These are phyloP conservation scores for Pseudomyrmex dendroicus DNA, from an alignment of 1,140 invertebrate genomes.

Conservation along the genomic window DNA sequence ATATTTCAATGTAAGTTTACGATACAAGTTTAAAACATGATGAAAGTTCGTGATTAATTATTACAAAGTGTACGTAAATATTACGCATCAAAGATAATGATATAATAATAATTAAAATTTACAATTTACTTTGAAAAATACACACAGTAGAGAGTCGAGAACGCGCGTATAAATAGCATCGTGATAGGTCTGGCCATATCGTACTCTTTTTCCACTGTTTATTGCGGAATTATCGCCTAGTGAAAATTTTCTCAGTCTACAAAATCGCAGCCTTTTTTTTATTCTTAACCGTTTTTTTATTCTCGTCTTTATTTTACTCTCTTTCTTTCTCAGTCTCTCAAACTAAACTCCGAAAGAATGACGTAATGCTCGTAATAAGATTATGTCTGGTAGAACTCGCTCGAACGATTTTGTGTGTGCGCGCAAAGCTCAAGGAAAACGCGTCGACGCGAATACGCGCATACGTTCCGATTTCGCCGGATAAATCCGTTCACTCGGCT, in stretches of 20 bases:
- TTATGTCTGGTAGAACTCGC: not conserved
- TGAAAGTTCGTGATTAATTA: too few relatives aligned
- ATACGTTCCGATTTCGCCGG: constrained; percentile 33
- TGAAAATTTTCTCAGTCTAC: not conserved
- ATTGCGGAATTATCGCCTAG: too few relatives aligned
- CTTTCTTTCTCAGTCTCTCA: constrained; percentile 6
- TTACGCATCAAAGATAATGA: too few relatives aligned
- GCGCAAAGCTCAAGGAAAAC: not conserved
- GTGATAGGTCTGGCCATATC: too few relatives aligned
- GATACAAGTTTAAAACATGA: too few relatives aligned
- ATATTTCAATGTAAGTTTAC: too few relatives aligned
- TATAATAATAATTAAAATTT: too few relatives aligned
- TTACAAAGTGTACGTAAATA: too few relatives aligned
- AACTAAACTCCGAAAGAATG: constrained; percentile 16
- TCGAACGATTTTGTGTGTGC: not conserved
- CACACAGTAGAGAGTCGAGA: too few relatives aligned
- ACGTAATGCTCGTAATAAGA: constrained; percentile 23
- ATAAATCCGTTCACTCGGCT: constrained; percentile 55
- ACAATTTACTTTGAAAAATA: too few relatives aligned
- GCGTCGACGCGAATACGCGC: constrained; percentile 10
- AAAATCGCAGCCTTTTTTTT: not conserved
- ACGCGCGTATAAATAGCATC: too few relatives aligned
- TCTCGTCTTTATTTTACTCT: not conserved
- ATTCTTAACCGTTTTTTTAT: not conserved
- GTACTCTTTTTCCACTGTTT: too few relatives aligned